Base-by-base conservation (phyloP, 2,797 vertebrate species). In the Neosilurus hyrtlii region DNA sequence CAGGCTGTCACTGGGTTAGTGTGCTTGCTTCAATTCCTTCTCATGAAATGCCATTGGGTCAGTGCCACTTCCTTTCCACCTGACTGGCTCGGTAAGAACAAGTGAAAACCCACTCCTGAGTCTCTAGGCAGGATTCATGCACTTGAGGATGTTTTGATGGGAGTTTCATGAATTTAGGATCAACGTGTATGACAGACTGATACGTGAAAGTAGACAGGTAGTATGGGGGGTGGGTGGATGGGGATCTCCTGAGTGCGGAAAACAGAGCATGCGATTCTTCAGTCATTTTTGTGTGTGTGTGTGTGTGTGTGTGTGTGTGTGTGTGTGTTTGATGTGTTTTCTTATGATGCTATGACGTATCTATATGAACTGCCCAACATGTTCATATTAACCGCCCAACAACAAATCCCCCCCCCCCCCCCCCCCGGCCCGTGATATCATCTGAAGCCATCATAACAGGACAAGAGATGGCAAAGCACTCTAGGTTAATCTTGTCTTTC, bases 211-310 rank as follows among this genome's bases (percentile, higher is more conserved):
- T 59, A 57, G 30, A 75, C 54, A 37, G 54, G 22, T n/a, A 22
- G 54, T 35, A 18, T 75, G 54, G 10, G 37, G 37, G 16, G 63
- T 9, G 26, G 73, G 73, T 74, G 52, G 52, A 5, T 4, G 30
- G 30, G 30, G 82, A 85, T 87, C 90, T 91, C 89, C 89, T 89
- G 91, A 88, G 89, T 90, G 91, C 88, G 86, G 88, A 91, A 94
- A 94, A 91, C 94, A 91, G 93, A 92, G 91, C 94, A 91, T 95
- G 92, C 94, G 93, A 95, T 94, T 93, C 91, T 91, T 92, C 92
- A 92, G 83, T 91, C 89, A 91, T 91, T 91, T 92, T 90, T 9
- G 2, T 66, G 66, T 37, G 35, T 20, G 30, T 43, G 37, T 43
- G 37, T 43, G 37, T 30, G 6, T 30, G 30, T 18, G 65, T 67